Conservation (phyloP, 2,797 vertebrate genomes). For the Sebastiscus albofasciatus region DNA sequence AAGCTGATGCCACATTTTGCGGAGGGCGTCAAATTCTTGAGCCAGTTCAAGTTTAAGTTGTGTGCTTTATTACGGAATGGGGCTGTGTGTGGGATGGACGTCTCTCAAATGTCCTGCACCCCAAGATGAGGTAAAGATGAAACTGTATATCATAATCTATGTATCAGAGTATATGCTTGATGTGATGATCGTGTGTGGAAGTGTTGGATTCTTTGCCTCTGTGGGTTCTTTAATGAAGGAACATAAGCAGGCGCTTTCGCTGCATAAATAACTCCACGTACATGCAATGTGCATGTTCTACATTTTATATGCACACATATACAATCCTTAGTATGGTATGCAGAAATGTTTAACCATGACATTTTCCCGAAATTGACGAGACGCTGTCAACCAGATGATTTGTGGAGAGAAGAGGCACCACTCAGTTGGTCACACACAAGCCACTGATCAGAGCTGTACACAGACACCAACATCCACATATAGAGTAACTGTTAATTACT, state of each 20-base stretch:
- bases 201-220: slow-evolving; percentile 40
- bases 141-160: slow-evolving; percentile 72
- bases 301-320: background rate
- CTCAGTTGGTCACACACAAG: too few relatives aligned
- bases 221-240: slow-evolving; percentile 58
- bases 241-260: slow-evolving; percentile 38
- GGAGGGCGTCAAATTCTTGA: slow-evolving; percentile 70
- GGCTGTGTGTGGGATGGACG: background rate
- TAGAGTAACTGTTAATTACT: too few relatives aligned
- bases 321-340: background rate
- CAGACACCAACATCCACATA: too few relatives aligned
- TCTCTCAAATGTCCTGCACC: slow-evolving; percentile 62
- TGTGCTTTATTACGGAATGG: slow-evolving; percentile 20
- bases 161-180: slow-evolving; percentile 45
- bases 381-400: too few relatives aligned
- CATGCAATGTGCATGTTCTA: background rate
- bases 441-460: too few relatives aligned
- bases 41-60: slow-evolving; percentile 61
- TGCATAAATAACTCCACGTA: too few relatives aligned
- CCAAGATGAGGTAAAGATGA: slow-evolving; percentile 66
- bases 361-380: too few relatives aligned
- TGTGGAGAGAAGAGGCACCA: too few relatives aligned
- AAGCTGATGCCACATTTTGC: slow-evolving; percentile 49
- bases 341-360: background rate
- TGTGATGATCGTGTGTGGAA: background rate